A percentile compares a stretch with the other conserved stretches of the same genome.
These are phyloP conservation scores for Lottia gigantea DNA, from an alignment of 2,888 invertebrate genomes.

Conservation along the genomic window DNA sequence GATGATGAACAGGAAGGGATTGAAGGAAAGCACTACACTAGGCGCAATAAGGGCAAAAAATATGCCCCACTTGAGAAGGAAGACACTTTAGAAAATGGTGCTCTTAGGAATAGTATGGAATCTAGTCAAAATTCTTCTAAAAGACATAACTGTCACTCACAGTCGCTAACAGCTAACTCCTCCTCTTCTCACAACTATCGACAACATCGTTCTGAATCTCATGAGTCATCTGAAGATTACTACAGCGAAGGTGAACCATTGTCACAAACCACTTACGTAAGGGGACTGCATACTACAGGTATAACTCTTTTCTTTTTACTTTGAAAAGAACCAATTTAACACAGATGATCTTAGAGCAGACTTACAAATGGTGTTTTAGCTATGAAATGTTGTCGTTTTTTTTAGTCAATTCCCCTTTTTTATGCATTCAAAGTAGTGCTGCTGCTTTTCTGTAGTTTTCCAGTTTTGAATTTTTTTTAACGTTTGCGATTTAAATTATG, in stretches of 20 bases:
- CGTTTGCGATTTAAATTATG: too few species aligned
- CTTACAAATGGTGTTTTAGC: too few species aligned
- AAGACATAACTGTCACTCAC: constrained; percentile 20
- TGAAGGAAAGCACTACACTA: constrained; percentile 50
- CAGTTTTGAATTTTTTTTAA: too few species aligned
- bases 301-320: constrained; percentile 11
- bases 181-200: constrained; percentile 28
- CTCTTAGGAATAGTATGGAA: constrained; percentile 13
- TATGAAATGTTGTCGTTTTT: too few species aligned
- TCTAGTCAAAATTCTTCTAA: constrained; percentile 24
- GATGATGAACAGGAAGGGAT: constrained; percentile 61
- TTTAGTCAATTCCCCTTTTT: too few species aligned
- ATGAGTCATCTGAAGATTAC: constrained; percentile 54
- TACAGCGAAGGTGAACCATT: constrained; percentile 56
- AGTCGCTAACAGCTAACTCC: constrained; percentile 13
- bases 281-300: constrained; percentile 71
- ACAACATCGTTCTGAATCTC: constrained; percentile 42
- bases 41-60: constrained; percentile 59
- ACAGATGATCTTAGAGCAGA: too few species aligned
- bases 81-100: constrained; percentile 50
- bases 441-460: too few species aligned
- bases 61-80: constrained; percentile 59
- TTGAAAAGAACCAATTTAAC: too few species aligned
- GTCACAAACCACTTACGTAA: constrained; percentile 61
- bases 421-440: too few species aligned